phyloP scores from a whole-genome alignment of 2,888 invertebrate genomes.

The Heliconius hortense region DNA sequence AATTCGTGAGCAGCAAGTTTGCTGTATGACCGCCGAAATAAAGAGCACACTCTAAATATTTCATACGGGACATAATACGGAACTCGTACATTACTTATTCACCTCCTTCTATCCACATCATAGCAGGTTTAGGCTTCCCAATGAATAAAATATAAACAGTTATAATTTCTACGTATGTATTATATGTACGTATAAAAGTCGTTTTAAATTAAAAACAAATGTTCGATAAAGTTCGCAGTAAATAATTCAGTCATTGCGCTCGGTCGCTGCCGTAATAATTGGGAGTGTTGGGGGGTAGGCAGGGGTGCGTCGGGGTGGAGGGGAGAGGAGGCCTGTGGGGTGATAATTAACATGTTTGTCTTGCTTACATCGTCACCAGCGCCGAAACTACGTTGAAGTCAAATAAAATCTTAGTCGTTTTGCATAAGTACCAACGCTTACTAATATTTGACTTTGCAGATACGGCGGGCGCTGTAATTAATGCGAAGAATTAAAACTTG shows the following conservation, averaged over 20 bases:
- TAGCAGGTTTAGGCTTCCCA: slow-evolving; percentile 49
- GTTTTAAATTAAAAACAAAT: slow-evolving; percentile 68
- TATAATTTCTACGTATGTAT: slow-evolving; percentile 50
- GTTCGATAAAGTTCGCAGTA: slow-evolving; percentile 62
- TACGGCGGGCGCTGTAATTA: slow-evolving; percentile 70
- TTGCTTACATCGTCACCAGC: slow-evolving; percentile 78
- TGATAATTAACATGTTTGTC: slow-evolving; percentile 80
- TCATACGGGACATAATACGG: slow-evolving; percentile 49
- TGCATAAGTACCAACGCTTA: slow-evolving; percentile 70
- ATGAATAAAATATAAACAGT: slow-evolving; percentile 55
- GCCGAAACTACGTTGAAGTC: slow-evolving; percentile 78
- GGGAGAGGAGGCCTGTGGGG: slow-evolving; percentile 46
- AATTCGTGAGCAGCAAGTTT: slow-evolving; percentile 38
- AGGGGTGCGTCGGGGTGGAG: slow-evolving; percentile 9
- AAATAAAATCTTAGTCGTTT: slow-evolving; percentile 78
- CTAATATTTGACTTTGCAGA: slow-evolving; percentile 68
- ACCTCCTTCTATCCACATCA: slow-evolving; percentile 50
- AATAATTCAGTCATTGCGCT: slow-evolving; percentile 63
- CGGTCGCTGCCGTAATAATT: slow-evolving; percentile 52
- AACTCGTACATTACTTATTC: slow-evolving; percentile 55
- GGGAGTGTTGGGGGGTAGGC: slow-evolving; percentile 48
- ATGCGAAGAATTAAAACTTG: slow-evolving; percentile 74
- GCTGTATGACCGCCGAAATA: slow-evolving; percentile 43
- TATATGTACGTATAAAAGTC: slow-evolving; percentile 49
- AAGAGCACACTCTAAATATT: slow-evolving; percentile 47